Conservation (phyloP, 2,113 vertebrate species). For the Menidia beryllina region DNA sequence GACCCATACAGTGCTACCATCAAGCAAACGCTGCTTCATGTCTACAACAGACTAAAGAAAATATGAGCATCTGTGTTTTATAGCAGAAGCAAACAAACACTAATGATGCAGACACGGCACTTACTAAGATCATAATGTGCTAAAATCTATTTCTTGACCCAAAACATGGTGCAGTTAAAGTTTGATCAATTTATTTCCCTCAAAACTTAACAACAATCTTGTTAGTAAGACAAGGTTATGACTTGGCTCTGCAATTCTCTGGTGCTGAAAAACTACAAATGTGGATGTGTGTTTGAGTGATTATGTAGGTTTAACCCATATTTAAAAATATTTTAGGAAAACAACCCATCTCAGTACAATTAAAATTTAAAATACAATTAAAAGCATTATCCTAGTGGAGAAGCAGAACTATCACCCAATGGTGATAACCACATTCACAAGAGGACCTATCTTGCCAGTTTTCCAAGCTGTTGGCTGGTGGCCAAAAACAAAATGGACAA, state of each 20-base stretch:
- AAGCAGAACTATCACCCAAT: background rate
- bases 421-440: background rate
- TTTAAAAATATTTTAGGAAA: no score
- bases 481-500: background rate
- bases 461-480: background rate
- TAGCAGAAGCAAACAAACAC: background rate
- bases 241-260: no score
- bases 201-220: conserved; percentile 1
- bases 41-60: conserved; percentile 6
- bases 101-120: background rate
- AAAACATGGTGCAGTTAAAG: background rate
- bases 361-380: background rate
- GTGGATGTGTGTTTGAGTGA: no score
- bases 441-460: background rate
- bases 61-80: background rate
- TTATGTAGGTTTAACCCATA: no score
- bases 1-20: no score
- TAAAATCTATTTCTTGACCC: conserved; percentile 4
- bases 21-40: conserved; percentile 1
- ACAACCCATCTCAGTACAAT: background rate
- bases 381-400: background rate
- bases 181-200: background rate
- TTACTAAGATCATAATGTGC: background rate
- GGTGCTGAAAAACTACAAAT: no score
- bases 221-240: no score